phyloP scores from a whole-genome alignment of 2,113 vertebrate species.

The Oreotrochilus melanogaster region DNA sequence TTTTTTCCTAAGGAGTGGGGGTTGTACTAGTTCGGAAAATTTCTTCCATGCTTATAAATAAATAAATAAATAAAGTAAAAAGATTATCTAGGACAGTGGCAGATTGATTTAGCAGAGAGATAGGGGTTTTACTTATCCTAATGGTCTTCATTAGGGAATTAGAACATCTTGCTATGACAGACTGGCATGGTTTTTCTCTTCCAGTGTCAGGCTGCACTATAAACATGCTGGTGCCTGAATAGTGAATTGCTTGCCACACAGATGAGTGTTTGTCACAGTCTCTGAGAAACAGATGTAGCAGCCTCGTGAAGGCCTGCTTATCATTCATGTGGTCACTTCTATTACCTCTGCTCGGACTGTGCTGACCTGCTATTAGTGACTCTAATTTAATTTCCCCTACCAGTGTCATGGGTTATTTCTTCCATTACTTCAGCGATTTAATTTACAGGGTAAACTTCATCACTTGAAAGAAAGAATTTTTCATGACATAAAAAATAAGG shows the following conservation, averaged over 20 bases:
- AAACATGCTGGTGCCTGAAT: conserved; percentile 72
- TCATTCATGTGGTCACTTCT: conserved; percentile 82
- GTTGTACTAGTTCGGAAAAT: conserved; percentile 68
- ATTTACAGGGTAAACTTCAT: conserved; percentile 81
- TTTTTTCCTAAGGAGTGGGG: background rate
- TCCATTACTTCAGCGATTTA: conserved; percentile 82
- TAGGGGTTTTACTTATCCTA: conserved; percentile 64
- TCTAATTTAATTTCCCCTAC: conserved; percentile 86
- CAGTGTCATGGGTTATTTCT: conserved; percentile 81
- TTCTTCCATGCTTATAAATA: background rate
- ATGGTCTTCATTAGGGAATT: conserved; percentile 66
- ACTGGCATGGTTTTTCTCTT: conserved; percentile 30
- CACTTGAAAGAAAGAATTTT: conserved; percentile 74
- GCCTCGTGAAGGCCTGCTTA: conserved; percentile 73
- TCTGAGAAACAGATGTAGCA: conserved; percentile 71
- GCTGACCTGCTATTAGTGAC: conserved; percentile 82
- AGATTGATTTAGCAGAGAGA: conserved; percentile 63
- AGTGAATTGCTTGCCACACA: conserved; percentile 68
- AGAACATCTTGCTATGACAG: conserved; percentile 63
- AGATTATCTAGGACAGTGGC: background rate
- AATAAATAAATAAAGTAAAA: background rate
- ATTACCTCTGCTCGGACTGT: conserved; percentile 75
- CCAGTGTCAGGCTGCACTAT: conserved; percentile 7
- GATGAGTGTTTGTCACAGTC: conserved; percentile 73
- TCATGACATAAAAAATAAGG: conserved; percentile 70